These are phyloP conservation scores for Capitella teleta DNA, from an alignment of 1,140 invertebrate genomes.

Conservation along the genomic window DNA sequence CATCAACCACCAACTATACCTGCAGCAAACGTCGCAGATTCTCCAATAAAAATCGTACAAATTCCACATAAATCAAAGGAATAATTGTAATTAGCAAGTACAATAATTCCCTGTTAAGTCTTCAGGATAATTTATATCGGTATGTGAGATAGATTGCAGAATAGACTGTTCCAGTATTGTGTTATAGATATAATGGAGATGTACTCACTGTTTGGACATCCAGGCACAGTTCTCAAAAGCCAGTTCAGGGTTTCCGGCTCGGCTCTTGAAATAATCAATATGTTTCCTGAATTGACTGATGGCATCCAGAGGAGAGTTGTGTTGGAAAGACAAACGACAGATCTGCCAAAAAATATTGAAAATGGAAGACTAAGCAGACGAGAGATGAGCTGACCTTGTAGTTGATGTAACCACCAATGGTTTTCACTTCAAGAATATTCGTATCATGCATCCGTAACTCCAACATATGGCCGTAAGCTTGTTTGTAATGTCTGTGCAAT, in stretches of 20 bases:
- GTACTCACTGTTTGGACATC: slow-evolving; percentile 81
- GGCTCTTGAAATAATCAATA: slow-evolving; percentile 72
- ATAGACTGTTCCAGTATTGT: no score
- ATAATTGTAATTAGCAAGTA: no score
- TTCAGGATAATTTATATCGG: no score
- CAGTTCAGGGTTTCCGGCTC: slow-evolving; percentile 62
- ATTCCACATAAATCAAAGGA: no score
- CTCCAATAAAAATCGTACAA: no score
- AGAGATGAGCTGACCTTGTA: slow-evolving; percentile 60
- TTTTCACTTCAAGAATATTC: slow-evolving; percentile 86
- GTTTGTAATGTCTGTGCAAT: slow-evolving; percentile 68
- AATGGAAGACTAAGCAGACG: neutral
- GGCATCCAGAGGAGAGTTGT: slow-evolving; percentile 81
- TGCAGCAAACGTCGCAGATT: no score
- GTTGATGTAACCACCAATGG: slow-evolving; percentile 86
- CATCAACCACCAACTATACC: neutral
- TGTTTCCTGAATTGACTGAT: slow-evolving; percentile 86
- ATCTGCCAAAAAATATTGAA: slow-evolving; percentile 30
- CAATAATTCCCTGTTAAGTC: no score
- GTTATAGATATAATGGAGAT: neutral
- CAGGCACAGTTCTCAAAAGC: slow-evolving; percentile 88
- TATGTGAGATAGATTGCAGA: no score
- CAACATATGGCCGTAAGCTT: slow-evolving; percentile 77
- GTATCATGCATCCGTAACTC: slow-evolving; percentile 78
- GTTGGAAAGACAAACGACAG: slow-evolving; percentile 73